Evolutionary conservation across 2,888 invertebrate species (phyloP).

Genomic region (Cheilosia scutellata): DNA sequence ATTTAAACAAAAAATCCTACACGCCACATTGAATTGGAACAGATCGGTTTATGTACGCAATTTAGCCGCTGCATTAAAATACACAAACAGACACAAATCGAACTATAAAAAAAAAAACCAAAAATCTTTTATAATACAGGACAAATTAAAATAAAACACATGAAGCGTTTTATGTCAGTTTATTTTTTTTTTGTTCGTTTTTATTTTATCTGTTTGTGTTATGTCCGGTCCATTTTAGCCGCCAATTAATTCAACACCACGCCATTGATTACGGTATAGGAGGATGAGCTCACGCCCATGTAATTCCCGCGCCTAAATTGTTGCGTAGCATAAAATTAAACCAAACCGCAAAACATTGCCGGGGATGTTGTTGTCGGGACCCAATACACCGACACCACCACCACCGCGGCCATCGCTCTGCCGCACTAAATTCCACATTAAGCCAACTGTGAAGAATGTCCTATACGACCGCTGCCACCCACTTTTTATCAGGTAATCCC

Average conservation of each 20-base stretch:
- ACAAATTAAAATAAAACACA: constrained; percentile 66
- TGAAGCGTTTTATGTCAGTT: constrained; percentile 51
- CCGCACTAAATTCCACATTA: constrained; percentile 73
- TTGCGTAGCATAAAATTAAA: constrained; percentile 76
- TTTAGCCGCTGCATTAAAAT: constrained; percentile 63
- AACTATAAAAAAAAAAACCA: constrained; percentile 3
- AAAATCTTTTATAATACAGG: constrained; percentile 50
- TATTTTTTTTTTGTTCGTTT: not conserved
- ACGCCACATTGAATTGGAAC: constrained; percentile 52
- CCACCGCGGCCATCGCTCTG: constrained; percentile 25
- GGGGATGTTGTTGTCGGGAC: constrained; percentile 54
- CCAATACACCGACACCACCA: constrained; percentile 4
- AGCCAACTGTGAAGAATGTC: constrained; percentile 75
- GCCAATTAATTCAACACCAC: constrained; percentile 75
- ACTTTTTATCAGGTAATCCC: constrained; percentile 75
- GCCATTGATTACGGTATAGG: constrained; percentile 61
- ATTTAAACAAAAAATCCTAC: not conserved
- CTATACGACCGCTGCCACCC: constrained; percentile 34
- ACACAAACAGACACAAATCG: not conserved
- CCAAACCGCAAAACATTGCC: constrained; percentile 75
- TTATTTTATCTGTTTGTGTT: constrained; percentile 30
- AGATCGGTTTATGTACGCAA: constrained; percentile 59
- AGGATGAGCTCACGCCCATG: constrained; percentile 24
- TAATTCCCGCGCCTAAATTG: constrained; percentile 70
- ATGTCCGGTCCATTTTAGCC: constrained; percentile 59